These are phyloP conservation scores for Brachyptera putata DNA, from an alignment of 2,888 invertebrate species.

Conservation along the genomic window DNA sequence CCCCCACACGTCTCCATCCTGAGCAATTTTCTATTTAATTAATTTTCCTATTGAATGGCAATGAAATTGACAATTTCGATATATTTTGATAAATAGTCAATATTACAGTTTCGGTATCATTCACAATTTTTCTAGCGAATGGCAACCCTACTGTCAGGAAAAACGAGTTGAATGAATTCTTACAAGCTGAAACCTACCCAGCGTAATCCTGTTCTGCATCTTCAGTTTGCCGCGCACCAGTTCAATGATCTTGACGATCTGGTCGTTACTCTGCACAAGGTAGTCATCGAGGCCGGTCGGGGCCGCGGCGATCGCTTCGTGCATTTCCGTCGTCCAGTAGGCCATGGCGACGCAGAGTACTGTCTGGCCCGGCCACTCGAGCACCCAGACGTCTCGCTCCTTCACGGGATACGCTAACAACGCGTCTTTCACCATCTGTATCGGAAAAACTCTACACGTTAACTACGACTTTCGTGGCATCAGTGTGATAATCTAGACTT, in stretches of 20 bases:
- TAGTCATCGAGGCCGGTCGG: conserved; percentile 57
- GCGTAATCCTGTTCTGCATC: conserved; percentile 80
- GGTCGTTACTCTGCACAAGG: conserved; percentile 64
- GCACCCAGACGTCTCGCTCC: conserved; percentile 73
- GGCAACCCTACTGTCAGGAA: neutral
- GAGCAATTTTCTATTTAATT: no score
- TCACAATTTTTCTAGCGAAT: neutral
- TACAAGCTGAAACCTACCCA: conserved; percentile 51
- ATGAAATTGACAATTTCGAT: no score
- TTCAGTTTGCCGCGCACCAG: conserved; percentile 83
- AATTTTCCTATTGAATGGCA: no score
- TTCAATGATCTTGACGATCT: conserved; percentile 78
- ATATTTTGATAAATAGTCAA: no score
- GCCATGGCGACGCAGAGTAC: conserved; percentile 80
- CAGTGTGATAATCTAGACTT: no score
- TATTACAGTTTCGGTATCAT: no score
- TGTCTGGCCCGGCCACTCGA: conserved; percentile 89
- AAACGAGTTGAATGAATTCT: neutral
- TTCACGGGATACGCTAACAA: conserved; percentile 66
- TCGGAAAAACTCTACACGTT: no score
- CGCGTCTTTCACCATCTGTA: conserved; percentile 59
- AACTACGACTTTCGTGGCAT: no score
- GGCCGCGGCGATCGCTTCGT: conserved; percentile 63
- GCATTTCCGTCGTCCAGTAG: conserved; percentile 89
- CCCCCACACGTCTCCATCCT: no score